Evolutionary conservation across 2,113 vertebrate species (phyloP).

Genomic region (Cebus imitator): DNA sequence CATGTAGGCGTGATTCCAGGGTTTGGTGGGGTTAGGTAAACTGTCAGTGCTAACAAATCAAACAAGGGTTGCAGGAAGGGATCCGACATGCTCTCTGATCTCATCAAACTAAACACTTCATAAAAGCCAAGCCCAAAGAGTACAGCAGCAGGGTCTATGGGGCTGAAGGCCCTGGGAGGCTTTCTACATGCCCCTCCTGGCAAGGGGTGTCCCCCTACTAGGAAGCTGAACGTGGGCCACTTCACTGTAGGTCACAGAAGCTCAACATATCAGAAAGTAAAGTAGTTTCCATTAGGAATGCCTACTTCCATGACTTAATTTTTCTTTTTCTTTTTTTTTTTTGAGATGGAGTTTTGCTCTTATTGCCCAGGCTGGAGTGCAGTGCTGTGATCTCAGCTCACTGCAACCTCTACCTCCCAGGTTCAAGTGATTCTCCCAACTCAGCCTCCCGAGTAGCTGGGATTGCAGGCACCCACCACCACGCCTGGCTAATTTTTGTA

Average conservation of each 20-base stretch:
- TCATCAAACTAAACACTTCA: neutral
- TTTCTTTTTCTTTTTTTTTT: neutral
- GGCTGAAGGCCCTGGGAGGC: too few species aligned
- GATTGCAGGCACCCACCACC: too few species aligned
- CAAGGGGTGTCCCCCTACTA: rapidly evolving
- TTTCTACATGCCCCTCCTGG: too few species aligned
- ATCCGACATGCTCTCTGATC: neutral
- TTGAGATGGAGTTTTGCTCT: too few species aligned
- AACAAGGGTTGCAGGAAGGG: neutral
- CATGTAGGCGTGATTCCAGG: neutral
- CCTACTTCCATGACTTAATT: neutral
- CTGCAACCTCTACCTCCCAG: too few species aligned
- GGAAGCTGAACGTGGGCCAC: rapidly evolving
- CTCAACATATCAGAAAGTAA: neutral
- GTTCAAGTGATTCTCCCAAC: too few species aligned
- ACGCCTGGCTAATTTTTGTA: too few species aligned
- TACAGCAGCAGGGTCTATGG: rapidly evolving
- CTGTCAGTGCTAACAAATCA: neutral
- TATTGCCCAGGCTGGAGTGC: too few species aligned
- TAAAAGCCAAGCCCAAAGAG: neutral
- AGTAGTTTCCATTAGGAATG: neutral
- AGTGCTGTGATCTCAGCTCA: too few species aligned
- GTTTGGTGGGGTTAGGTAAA: neutral
- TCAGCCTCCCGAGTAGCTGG: too few species aligned
- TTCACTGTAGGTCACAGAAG: neutral